phyloP scores from a whole-genome alignment of 2,113 vertebrate species.

The Plotosus lineatus region DNA sequence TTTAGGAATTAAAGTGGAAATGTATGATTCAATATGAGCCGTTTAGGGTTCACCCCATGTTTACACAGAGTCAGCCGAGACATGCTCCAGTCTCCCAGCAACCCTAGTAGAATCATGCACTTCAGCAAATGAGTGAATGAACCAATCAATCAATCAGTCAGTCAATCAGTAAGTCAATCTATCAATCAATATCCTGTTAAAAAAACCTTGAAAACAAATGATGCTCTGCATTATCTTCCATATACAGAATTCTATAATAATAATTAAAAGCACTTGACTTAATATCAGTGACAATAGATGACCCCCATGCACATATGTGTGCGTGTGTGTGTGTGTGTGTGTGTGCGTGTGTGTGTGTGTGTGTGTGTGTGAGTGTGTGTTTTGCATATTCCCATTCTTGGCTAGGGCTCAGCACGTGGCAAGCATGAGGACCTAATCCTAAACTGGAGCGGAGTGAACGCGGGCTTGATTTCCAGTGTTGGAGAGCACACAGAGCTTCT shows the following conservation, averaged over 20 bases:
- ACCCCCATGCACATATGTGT: too few species aligned
- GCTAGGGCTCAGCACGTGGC: constrained; percentile 24
- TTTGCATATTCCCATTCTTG: constrained; percentile 38
- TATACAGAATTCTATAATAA: not conserved
- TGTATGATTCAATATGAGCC: not conserved
- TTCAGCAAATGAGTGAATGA: too few species aligned
- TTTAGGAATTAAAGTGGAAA: constrained; percentile 4
- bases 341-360: too few species aligned
- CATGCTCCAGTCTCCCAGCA: too few species aligned
- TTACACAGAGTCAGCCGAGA: too few species aligned
- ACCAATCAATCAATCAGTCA: too few species aligned
- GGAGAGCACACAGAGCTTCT: constrained; percentile 87
- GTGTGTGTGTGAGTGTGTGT: too few species aligned
- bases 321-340: too few species aligned
- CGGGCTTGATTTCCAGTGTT: constrained; percentile 86
- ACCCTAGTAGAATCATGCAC: too few species aligned
- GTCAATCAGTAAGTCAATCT: too few species aligned
- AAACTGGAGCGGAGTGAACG: constrained; percentile 36
- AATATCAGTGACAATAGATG: not conserved
- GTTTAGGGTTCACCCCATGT: too few species aligned
- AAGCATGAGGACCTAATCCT: constrained; percentile 46
- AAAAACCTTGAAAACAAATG: not conserved
- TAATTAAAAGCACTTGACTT: not conserved
- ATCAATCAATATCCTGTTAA: not conserved
- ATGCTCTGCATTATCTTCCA: not conserved